These are phyloP conservation scores for Ypsolopha scabrella DNA, from an alignment of 2,888 invertebrate genomes.

Conservation along the genomic window DNA sequence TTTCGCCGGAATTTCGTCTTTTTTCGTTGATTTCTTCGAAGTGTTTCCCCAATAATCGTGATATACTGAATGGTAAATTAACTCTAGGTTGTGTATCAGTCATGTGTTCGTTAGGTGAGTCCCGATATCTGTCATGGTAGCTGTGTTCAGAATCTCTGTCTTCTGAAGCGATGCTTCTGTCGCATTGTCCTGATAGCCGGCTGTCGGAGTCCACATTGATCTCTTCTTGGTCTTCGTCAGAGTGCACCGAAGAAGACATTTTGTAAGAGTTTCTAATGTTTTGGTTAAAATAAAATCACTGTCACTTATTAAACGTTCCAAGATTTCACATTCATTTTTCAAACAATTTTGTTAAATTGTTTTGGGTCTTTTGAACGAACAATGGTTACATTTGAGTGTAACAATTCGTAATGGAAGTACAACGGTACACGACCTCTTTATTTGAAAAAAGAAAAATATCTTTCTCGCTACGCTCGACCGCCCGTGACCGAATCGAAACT, in stretches of 20 bases:
- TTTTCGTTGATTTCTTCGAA: conserved; percentile 73
- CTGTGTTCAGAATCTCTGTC: conserved; percentile 68
- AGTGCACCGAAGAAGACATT: conserved; percentile 66
- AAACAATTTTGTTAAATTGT: conserved; percentile 14
- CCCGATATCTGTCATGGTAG: conserved; percentile 53
- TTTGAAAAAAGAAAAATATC: conserved; percentile 28
- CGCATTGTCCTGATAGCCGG: conserved; percentile 65
- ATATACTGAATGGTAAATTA: conserved; percentile 84
- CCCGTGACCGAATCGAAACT: conserved; percentile 49
- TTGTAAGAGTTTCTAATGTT: conserved; percentile 12
- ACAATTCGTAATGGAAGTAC: conserved; percentile 6
- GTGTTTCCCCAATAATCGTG: conserved; percentile 81
- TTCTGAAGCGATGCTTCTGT: conserved; percentile 68
- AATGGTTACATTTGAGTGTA: not conserved
- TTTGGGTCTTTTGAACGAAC: conserved; percentile 14
- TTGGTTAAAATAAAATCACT: conserved; percentile 23
- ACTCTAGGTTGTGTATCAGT: conserved; percentile 64
- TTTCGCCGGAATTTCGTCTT: conserved; percentile 58
- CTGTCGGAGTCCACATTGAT: conserved; percentile 78
- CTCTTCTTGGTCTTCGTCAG: conserved; percentile 75
- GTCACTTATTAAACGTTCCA: conserved; percentile 26
- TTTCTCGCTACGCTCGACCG: conserved; percentile 50
- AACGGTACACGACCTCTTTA: conserved; percentile 18
- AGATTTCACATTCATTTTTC: conserved; percentile 20
- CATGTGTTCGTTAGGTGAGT: conserved; percentile 64